Base-by-base conservation (phyloP, 2,888 invertebrate species). In the Cerastis rubricosa region DNA sequence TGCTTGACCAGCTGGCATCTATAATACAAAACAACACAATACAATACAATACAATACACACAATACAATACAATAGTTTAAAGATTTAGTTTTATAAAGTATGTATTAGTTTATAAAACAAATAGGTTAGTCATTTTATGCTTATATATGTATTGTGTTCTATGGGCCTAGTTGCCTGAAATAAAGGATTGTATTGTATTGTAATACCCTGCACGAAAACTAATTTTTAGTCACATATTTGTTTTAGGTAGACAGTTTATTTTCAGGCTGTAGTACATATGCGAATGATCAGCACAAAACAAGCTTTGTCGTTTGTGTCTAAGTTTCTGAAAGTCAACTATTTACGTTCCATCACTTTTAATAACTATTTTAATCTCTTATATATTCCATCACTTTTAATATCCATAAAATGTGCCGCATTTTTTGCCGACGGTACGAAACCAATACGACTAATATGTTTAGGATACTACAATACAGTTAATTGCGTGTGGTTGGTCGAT, bases 401-500 rank as follows among this genome's bases (percentile, higher is more conserved):
- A 11, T 19, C 1, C 19, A 61, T 9, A 19, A 19, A 61, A 35
- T 35, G 19, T 61, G 9, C 9, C 19, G 22, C n/a, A 22, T 35
- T 45, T 40, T 64, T 35, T 64, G 14, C 35, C 19, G 83, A 59
- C 45, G 12, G n/a, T 68, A 83, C 35, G 14, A 49, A 65, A 65
- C 77, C 59, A 82, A 74, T 78, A 78, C 47, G 25, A 43, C 67
- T 71, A 51, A 73, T 76, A 71, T 59, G 63, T 75, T 75, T 65
- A 65, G 71, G 68, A 71, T 74, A 68, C 63, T 59, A 45, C 45
- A 69, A 59, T 61, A 69, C 65, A 68, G 84, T 85, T 83, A 73
- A 80, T 85, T 66, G 83, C 69, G 70, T 76, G 73, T 86, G 64
- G 43, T 43, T 64, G 89, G 92, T 93, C 93, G 89, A 94, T 94